These are phyloP conservation scores for Cryptops parisi DNA, from an alignment of 2,888 invertebrate species.

Conservation along the genomic window DNA sequence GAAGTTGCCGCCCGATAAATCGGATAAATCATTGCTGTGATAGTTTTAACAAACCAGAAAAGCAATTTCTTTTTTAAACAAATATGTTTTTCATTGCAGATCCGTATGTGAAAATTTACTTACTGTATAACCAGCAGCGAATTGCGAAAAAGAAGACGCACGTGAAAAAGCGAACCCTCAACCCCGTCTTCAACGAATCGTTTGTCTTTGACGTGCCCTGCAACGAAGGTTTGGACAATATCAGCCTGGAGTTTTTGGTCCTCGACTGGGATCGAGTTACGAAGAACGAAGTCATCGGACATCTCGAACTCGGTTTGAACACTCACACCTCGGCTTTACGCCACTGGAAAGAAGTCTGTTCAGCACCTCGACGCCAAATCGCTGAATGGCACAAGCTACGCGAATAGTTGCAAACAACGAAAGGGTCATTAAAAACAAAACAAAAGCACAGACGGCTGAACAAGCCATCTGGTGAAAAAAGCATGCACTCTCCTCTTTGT, in stretches of 20 bases:
- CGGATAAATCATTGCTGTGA: background rate
- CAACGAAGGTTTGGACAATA: conserved; percentile 59
- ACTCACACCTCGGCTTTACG: conserved; percentile 61
- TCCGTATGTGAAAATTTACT: conserved; percentile 94
- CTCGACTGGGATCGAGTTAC: conserved; percentile 97
- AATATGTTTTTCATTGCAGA: conserved; percentile 41
- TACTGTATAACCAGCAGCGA: conserved; percentile 91
- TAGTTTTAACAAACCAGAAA: too few species aligned
- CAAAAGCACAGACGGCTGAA: too few species aligned
- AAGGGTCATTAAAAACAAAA: too few species aligned
- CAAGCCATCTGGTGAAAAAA: too few species aligned
- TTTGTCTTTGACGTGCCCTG: conserved; percentile 93
- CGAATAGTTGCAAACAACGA: conserved; percentile 42
- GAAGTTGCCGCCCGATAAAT: background rate
- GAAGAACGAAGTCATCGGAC: conserved; percentile 96
- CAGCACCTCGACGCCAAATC: conserved; percentile 91
- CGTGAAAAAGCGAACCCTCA: conserved; percentile 92
- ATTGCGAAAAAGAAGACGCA: conserved; percentile 99
- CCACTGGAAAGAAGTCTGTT: conserved; percentile 97
- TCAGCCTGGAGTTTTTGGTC: conserved; percentile 72
- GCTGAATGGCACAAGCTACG: conserved; percentile 99
- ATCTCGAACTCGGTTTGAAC: conserved; percentile 73
- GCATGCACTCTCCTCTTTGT: too few species aligned
- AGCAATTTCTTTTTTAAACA: background rate
- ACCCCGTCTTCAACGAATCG: conserved; percentile 98